Conservation (phyloP, 2,888 invertebrate species). For the Oasisia sp. region DNA sequence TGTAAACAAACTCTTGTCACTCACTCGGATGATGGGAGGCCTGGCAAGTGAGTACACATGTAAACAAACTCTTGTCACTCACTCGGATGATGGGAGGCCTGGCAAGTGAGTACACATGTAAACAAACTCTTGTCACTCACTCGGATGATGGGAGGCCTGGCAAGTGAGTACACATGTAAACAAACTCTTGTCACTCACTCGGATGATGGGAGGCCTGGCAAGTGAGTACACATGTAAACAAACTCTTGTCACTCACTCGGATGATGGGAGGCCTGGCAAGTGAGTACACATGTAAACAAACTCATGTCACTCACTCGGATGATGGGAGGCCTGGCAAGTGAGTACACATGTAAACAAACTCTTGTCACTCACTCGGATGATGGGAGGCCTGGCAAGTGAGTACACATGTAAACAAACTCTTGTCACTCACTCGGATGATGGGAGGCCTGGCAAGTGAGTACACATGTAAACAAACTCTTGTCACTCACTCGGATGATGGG, state of each 20-base stretch:
- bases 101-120: conserved; percentile 38
- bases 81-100: conserved; percentile 96
- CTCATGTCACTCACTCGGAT: conserved; percentile 96
- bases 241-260: conserved; percentile 97
- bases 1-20: too few relatives aligned
- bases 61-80: too few relatives aligned
- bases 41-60: conserved; percentile 70
- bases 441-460: conserved; percentile 79
- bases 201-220: conserved; percentile 89
- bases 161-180: neutral
- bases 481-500: conserved; percentile 96
- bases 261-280: conserved; percentile 88
- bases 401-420: too few relatives aligned
- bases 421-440: conserved; percentile 94
- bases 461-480: too few relatives aligned
- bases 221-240: too few relatives aligned
- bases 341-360: too few relatives aligned
- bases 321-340: conserved; percentile 83
- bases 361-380: conserved; percentile 97
- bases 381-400: conserved; percentile 80
- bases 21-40: conserved; percentile 94
- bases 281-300: too few relatives aligned
- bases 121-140: conserved; percentile 99
- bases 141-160: conserved; percentile 92
- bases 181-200: conserved; percentile 98